Evolutionary conservation across 2,888 invertebrate species (phyloP), one percentile per base, ranked within the genome.

Genomic region (Heliconius charithonia): DNA sequence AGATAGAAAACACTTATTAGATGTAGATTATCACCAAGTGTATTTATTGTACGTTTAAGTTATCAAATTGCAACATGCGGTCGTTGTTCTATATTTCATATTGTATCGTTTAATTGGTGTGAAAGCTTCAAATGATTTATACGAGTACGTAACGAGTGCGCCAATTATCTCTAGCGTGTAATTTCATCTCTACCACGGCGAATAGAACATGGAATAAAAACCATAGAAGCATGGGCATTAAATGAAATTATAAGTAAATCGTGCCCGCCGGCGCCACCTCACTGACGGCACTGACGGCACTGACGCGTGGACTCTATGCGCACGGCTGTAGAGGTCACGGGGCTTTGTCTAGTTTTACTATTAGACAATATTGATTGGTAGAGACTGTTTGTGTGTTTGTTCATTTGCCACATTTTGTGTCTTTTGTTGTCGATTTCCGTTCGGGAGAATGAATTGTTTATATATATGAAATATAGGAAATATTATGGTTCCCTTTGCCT

Each of bases 231-330:
- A 79, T 72, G 59, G 79, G 74, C 79, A 79, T 79, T 79, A 76
- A 79, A 79, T 70, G 79, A 65, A 79, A 79, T 79, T 79, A 79
- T 79, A 79, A 77, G 73, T 63, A 73, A 79, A 79, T 63, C 73
- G 69, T 70, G 67, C 51, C 79, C 79, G 45, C 62, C 79, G 73
- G 79, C 73, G 69, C 32, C 67, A 9, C 22, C 51, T 12, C 56
- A 22, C 71, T 76, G 76, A 37, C 29, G 63, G 27, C 79, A 32
- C 72, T 45, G 79, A 79, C 76, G 41, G 22, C 37, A 72, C 59
- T 59, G 45, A 29, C 67, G 25, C 25, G n/a, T 37, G 29, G 45
- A 41, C 67, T 59, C 37, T 72, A 72, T n/a, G 32, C 32, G 59
- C 32, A n/a, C 32, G 72, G 72, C 59, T 13, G 32, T 59, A 72